Evolutionary conservation across 2,113 vertebrate species (phyloP), one percentile per base, ranked within the genome.

Genomic region (Alethe diademata): DNA sequence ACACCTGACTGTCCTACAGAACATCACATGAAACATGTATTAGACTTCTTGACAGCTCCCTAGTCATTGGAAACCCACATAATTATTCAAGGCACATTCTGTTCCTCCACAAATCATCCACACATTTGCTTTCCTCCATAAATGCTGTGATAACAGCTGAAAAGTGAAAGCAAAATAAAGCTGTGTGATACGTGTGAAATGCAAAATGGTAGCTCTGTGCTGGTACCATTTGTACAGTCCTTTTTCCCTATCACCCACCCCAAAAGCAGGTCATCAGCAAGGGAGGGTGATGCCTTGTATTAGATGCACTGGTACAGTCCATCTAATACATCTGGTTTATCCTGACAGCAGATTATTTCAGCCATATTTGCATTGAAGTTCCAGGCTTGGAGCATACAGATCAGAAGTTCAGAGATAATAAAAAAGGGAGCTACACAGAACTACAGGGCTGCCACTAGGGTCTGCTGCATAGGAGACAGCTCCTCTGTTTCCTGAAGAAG

Each of bases 91-190:
- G 87, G 54, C 90, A 87, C 91, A 76, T 79, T 94, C 73, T 88
- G 33, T 73, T 95, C 94, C 87, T 95, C 89, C 93, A 95, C 81
- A 94, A 92, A 93, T 96, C 78, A 58, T 95, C 92, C 94, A 95
- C 92, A 91, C 93, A 86, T 95, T 97, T 97, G 67, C 81, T 82
- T 94, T 88, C 43, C 75, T 93, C 75, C 81, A 92, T 76, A 80
- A 88, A 95, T 71, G 78, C 93, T 95, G 95, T 93, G 92, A 93
- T 91, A 96, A 96, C 91, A 95, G 92, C 94, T 94, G 93, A 96
- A 90, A 93, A 93, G 85, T 94, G 93, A 91, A 89, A 96, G 92
- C 88, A 96, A 97, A 96, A 94, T 92, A 97, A 95, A 97, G 92
- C 93, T 96, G 86, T 76, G 78, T 88, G 64, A 80, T 88, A 42